Evolutionary conservation across 1,140 invertebrate genomes (phyloP), one percentile per base, ranked within the genome.

Genomic region (Contarinia nasturtii): DNA sequence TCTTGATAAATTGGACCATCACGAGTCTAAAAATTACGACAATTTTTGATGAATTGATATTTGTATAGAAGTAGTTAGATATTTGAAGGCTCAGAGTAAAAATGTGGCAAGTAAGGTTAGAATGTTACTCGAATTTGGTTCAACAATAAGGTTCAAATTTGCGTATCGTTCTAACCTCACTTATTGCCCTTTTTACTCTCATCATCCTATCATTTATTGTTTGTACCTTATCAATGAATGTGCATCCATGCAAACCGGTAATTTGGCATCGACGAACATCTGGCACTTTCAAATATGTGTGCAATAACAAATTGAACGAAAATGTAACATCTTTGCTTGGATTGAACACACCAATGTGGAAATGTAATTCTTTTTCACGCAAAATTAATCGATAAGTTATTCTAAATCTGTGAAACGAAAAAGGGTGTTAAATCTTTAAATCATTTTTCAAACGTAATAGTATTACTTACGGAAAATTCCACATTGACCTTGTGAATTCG

Each of bases 231-330:
- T 96, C 91, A 53, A 91, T 79, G 64, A 87, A 95, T 56, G 81
- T 87, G 56, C 87, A 87, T 27, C 86, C 87, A 57, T 91, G 80
- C 54, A 96, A 72, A 33, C 90, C 90, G 38, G 82, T 86, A 53
- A 96, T 84, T 67, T 86, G 83, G 57, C 86, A 88, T 47, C 86
- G 74, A 34, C 82, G 73, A 5, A 96, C 88, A 66, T 95, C 88
- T 42, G 88, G 85, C 52, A 92, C 87, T 73, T 90, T 91, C 63
- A 96, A 87, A 68, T 96, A 95, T 8, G 89, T 94, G 65, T 95
- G 90, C 52, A 95, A 67, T 27, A 96, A 68, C 60, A 93, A 71
- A 65, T 93, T 92, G 68, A 94, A 96, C 56, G 82, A 86, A 70
- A 94, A 91, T 40, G 78, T 82, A 52, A 79, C 69, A 63, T 85